Percentiles rank a stretch among this genome's conserved stretches.
Evolutionary conservation across 2,888 invertebrate genomes (phyloP).

Genomic region (Antheraea assamensis): DNA sequence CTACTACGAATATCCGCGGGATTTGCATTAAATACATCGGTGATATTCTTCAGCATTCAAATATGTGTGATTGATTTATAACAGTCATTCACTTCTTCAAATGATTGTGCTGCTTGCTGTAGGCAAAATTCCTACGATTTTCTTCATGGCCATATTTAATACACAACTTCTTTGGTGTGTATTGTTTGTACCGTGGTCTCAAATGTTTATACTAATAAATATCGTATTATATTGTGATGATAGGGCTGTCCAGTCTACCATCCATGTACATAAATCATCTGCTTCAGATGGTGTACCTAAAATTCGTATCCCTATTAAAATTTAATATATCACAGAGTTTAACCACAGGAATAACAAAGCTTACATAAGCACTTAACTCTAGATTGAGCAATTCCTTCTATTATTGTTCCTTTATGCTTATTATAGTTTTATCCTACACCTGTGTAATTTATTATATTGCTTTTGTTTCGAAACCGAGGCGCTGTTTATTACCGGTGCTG

Average conservation of each 20-base stretch:
- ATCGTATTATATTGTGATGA: too few relatives aligned
- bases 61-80: background rate
- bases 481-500: background rate
- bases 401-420: background rate
- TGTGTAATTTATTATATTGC: background rate
- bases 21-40: background rate
- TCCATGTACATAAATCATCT: too few relatives aligned
- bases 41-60: background rate
- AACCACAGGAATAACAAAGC: background rate
- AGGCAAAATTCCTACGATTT: background rate
- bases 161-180: background rate
- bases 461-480: background rate
- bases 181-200: background rate
- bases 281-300: too few relatives aligned
- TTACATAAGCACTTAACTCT: background rate
- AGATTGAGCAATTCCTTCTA: background rate
- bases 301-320: background rate
- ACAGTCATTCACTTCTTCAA: background rate
- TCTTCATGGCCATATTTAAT: background rate
- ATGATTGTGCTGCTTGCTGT: background rate
- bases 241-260: too few relatives aligned
- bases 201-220: background rate
- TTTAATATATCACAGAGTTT: background rate
- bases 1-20: background rate
- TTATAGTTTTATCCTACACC: background rate